These are phyloP conservation scores for Agrotis puta DNA, from an alignment of 2,888 invertebrate genomes.

Conservation along the genomic window DNA sequence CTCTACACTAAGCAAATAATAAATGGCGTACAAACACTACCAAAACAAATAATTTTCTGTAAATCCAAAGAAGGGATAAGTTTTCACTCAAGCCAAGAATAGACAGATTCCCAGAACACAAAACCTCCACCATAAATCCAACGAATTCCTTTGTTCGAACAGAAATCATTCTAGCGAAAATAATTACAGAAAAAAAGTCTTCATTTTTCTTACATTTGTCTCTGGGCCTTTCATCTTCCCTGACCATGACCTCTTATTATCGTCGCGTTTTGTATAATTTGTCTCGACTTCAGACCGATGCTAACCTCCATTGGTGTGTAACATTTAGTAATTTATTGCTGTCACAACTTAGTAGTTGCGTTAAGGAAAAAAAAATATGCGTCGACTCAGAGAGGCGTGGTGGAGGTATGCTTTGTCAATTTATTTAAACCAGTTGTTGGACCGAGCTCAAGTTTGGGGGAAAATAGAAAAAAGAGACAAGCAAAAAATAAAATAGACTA, in stretches of 20 bases:
- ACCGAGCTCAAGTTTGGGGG: too few species aligned
- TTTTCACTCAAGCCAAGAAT: conserved; percentile 1
- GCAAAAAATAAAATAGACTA: too few species aligned
- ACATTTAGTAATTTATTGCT: conserved; percentile 58
- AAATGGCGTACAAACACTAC: not conserved
- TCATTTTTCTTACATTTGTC: conserved; percentile 64
- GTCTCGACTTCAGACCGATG: conserved; percentile 59
- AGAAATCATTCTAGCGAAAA: conserved; percentile 56
- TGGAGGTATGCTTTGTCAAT: too few species aligned
- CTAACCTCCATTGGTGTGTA: conserved; percentile 55
- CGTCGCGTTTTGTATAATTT: conserved; percentile 63
- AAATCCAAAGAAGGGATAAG: conserved; percentile 6
- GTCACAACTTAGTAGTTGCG: conserved; percentile 35
- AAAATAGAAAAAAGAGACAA: too few species aligned
- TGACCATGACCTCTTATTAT: conserved; percentile 62
- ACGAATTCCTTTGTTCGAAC: conserved; percentile 53
- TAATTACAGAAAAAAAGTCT: conserved; percentile 62
- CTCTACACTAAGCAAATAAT: not conserved
- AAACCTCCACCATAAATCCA: conserved; percentile 42
- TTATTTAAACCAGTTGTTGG: too few species aligned
- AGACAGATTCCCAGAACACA: conserved; percentile 26
- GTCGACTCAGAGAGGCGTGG: too few species aligned
- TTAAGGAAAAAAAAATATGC: conserved; percentile 18
- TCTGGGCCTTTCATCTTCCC: conserved; percentile 47
- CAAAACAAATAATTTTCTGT: not conserved